Conservation (phyloP, 2,113 vertebrate species). For the Prochilodus magdalenae region DNA sequence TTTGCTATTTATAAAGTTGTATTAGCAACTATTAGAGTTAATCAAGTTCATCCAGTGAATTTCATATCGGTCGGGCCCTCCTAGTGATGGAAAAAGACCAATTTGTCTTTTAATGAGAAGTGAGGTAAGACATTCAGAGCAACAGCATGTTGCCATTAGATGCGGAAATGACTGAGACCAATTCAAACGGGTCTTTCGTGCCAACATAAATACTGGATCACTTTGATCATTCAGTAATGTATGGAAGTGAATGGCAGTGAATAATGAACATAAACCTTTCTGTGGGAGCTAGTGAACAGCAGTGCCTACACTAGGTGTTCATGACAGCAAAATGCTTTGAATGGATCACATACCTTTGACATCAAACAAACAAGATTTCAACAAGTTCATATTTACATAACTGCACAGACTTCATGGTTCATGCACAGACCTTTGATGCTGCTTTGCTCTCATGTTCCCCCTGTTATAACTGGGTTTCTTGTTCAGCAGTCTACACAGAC, state of each 20-base stretch:
- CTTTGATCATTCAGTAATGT: neutral
- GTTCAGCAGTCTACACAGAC: neutral
- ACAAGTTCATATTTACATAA: neutral
- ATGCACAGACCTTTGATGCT: conserved; percentile 2
- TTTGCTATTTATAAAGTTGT: too few relatives aligned
- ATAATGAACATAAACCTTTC: neutral
- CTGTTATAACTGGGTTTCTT: neutral
- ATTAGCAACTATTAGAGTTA: too few relatives aligned
- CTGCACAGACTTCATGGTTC: neutral
- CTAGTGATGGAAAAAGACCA: neutral
- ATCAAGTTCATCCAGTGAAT: too few relatives aligned
- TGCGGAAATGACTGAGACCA: too few relatives aligned
- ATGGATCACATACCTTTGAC: neutral
- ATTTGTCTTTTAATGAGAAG: too few relatives aligned
- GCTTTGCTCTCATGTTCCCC: neutral
- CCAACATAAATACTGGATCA: neutral
- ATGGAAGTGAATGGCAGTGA: neutral
- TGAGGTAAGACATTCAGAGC: too few relatives aligned
- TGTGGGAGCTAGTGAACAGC: neutral
- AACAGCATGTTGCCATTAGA: too few relatives aligned
- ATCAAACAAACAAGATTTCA: neutral
- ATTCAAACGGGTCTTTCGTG: too few relatives aligned
- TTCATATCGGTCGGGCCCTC: too few relatives aligned
- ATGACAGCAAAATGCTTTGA: neutral
- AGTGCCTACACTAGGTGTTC: neutral